Evolutionary conservation across 2,888 invertebrate genomes (phyloP).

Genomic region (Cerastis leucographa): DNA sequence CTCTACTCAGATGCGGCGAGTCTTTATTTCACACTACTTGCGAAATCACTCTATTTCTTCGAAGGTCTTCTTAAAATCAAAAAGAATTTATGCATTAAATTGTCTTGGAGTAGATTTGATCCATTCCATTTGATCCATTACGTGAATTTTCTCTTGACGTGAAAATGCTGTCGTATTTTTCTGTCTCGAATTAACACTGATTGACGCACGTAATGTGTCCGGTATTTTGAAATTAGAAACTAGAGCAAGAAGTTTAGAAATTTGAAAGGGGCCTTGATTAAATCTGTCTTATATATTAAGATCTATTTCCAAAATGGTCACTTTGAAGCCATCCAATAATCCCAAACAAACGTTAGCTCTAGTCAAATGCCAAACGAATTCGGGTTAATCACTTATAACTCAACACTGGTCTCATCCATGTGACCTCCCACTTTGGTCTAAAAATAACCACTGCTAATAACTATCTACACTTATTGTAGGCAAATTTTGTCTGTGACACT

Average conservation of each 20-base stretch:
- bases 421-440: constrained; percentile 75
- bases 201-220: constrained; percentile 35
- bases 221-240: constrained; percentile 31
- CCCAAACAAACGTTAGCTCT: constrained; percentile 31
- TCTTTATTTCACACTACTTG: constrained; percentile 35
- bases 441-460: constrained; percentile 72
- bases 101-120: constrained; percentile 44
- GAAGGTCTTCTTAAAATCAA: background rate
- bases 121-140: constrained; percentile 51
- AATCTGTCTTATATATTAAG: constrained; percentile 2
- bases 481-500: constrained; percentile 68
- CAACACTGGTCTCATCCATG: constrained; percentile 57
- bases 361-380: constrained; percentile 65
- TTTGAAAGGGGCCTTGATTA: constrained; percentile 14
- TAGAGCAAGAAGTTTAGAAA: constrained; percentile 17
- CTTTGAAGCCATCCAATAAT: constrained; percentile 30
- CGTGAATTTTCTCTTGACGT: constrained; percentile 19
- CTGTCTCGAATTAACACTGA: constrained; percentile 35
- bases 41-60: constrained; percentile 26
- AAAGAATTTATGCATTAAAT: constrained; percentile 53
- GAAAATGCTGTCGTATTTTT: constrained; percentile 31
- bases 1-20: constrained; percentile 36
- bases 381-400: constrained; percentile 76
- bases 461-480: constrained; percentile 68
- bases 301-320: constrained; percentile 25